Evolutionary conservation across 2,888 invertebrate genomes (phyloP), one percentile per base, ranked within the genome.

Genomic region (Aporophyla nigra): DNA sequence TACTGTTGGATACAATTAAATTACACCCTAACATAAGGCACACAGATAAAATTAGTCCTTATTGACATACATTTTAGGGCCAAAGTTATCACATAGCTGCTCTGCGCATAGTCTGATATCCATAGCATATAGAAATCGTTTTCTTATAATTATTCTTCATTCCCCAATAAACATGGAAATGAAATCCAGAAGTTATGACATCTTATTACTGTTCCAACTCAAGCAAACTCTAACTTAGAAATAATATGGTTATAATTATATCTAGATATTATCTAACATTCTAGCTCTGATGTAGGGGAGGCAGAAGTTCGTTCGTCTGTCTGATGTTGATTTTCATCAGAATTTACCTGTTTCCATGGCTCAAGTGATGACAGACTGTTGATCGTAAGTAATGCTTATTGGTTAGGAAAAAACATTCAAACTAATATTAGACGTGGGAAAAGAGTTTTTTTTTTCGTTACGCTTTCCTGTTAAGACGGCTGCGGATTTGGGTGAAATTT

Each of bases 211-310:
- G 12, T 27, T 51, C 16, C 40, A 12, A 33, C n/a, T 53, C 12
- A 59, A 33, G 24, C 5, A 66, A 56, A 49, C n/a, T 24, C 53
- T 43, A 71, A 79, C 56, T 74, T 81, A 65, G 51, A 2, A 46
- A 74, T 63, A 56, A 71, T 83, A 67, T n/a, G 40, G 62, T 24
- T 68, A 21, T 73, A 58, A 74, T 83, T 71, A 54, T 46, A 71
- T 68, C 78, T 74, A 77, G 66, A 67, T 70, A 51, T 24, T 27
- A 14, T 24, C 16, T 68, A 21, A 49, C n/a, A 68, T 65, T 49
- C 40, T 61, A 54, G 24, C 21, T 33, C n/a, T n/a, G 1, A 24
- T 51, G n/a, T 40, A 16, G 9, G 10, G 7, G 3, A 19, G 40
- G 14, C 5, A 7, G 6, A 63, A 53, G 1, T 67, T 62, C 6